Percentiles rank a stretch among this genome's conserved stretches.
These are phyloP conservation scores for Diplosoma virens DNA, from an alignment of 23 tunicate genomes.

Conservation along the genomic window DNA sequence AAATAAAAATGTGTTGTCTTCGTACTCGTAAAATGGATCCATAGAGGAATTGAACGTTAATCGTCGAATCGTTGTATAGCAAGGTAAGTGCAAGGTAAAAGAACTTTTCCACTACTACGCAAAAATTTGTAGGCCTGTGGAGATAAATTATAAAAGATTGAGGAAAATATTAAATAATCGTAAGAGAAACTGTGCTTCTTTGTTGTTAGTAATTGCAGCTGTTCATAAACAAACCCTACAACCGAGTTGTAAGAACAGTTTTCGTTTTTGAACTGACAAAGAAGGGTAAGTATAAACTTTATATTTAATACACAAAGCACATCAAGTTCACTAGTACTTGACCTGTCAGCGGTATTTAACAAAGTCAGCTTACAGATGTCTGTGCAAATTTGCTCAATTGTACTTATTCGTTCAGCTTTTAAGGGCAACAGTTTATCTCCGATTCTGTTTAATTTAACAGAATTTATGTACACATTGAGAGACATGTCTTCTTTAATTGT, in stretches of 20 bases:
- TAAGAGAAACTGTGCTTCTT: neutral
- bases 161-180: constrained; percentile 1
- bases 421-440: neutral
- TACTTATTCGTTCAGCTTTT: neutral
- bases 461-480: constrained; percentile 7
- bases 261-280: neutral
- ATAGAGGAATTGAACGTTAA: neutral
- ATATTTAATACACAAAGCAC: neutral
- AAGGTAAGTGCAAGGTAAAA: too few species aligned
- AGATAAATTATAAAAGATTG: constrained; percentile 1
- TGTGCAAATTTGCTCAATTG: neutral
- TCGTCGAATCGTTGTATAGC: constrained; percentile 11
- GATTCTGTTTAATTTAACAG: neutral
- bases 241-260: neutral
- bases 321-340: neutral
- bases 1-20: constrained; percentile 1
- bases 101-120: constrained; percentile 6
- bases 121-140: constrained; percentile 19
- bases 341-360: neutral
- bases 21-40: neutral
- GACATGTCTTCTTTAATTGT: neutral
- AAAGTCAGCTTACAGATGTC: neutral
- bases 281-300: neutral
- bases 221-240: neutral
- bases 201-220: neutral